A percentile compares a stretch with the other conserved stretches of the same genome.
These are phyloP conservation scores for Ceyx erithaca DNA, from an alignment of 2,797 vertebrate species.

Conservation along the genomic window DNA sequence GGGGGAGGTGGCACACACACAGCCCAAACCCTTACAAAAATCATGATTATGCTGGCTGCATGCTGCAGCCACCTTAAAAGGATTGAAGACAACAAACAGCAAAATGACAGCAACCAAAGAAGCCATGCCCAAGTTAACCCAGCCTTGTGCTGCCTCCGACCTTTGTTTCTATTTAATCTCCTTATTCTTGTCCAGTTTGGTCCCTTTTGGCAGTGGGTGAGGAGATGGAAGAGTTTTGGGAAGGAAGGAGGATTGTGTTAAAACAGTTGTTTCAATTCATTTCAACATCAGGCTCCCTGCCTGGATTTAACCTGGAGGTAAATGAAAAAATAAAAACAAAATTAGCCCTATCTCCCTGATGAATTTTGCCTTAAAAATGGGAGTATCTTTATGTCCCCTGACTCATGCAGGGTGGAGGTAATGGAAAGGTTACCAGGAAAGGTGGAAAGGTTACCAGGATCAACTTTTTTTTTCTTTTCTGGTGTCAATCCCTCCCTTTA, in stretches of 20 bases:
- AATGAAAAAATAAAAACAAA: conserved; percentile 53
- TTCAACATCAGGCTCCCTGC: conserved; percentile 51
- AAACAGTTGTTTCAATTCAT: conserved; percentile 55
- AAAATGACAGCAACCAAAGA: not conserved
- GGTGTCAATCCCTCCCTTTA: not conserved
- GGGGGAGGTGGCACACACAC: no score
- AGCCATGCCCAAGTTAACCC: not conserved
- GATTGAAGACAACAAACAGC: conserved; percentile 32
- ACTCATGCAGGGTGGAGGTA: not conserved
- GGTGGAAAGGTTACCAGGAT: no score
- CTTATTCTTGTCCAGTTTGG: conserved; percentile 28
- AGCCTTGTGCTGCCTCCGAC: not conserved
- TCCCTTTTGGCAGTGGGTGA: not conserved
- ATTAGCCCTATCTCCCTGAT: conserved; percentile 6
- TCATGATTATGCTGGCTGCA: conserved; percentile 55
- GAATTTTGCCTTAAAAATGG: conserved; percentile 9
- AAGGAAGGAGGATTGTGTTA: conserved; percentile 23
- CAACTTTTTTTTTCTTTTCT: not conserved
- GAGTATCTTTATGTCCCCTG: not conserved
- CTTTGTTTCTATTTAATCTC: conserved; percentile 51
- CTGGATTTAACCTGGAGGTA: conserved; percentile 51
- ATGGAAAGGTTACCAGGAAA: not conserved
- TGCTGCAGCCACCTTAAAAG: conserved; percentile 54
- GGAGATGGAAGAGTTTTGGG: conserved; percentile 13
- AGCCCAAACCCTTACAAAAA: conserved; percentile 14